Evolutionary conservation across 2,888 invertebrate genomes (phyloP).

Genomic region (Meta bourneti): DNA sequence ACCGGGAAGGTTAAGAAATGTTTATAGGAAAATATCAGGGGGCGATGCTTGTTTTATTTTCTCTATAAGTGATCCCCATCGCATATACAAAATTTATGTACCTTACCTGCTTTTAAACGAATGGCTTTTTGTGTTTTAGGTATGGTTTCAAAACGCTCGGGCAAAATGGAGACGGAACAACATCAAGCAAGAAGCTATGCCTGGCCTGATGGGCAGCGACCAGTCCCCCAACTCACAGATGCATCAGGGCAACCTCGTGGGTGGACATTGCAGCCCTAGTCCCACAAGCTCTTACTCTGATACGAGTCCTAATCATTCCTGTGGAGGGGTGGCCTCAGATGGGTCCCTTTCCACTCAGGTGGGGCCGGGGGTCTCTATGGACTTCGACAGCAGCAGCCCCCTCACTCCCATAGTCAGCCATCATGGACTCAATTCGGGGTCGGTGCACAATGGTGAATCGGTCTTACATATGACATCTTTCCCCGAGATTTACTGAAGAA

Average conservation of each 20-base stretch:
- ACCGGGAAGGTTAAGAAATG: too few species aligned
- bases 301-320: constrained; percentile 68
- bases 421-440: constrained; percentile 45
- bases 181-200: constrained; percentile 79
- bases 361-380: constrained; percentile 54
- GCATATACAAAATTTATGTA: too few species aligned
- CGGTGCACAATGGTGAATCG: constrained; percentile 63
- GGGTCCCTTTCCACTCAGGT: constrained; percentile 71
- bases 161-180: constrained; percentile 98
- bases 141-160: constrained; percentile 99
- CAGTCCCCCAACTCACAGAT: constrained; percentile 64
- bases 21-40: too few species aligned
- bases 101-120: too few species aligned
- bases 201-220: constrained; percentile 31
- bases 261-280: constrained; percentile 47
- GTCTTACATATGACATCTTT: constrained; percentile 58
- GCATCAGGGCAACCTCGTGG: constrained; percentile 48
- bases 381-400: constrained; percentile 74
- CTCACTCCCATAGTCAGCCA: constrained; percentile 70
- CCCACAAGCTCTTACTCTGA: constrained; percentile 76
- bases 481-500: constrained; percentile 63
- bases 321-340: constrained; percentile 62
- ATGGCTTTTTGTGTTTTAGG: constrained; percentile 84
- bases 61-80: too few species aligned
- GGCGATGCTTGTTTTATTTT: too few species aligned